These are phyloP conservation scores for Porites divaricata DNA, from an alignment of 92 coral and sea anemone genomes.

Conservation along the genomic window DNA sequence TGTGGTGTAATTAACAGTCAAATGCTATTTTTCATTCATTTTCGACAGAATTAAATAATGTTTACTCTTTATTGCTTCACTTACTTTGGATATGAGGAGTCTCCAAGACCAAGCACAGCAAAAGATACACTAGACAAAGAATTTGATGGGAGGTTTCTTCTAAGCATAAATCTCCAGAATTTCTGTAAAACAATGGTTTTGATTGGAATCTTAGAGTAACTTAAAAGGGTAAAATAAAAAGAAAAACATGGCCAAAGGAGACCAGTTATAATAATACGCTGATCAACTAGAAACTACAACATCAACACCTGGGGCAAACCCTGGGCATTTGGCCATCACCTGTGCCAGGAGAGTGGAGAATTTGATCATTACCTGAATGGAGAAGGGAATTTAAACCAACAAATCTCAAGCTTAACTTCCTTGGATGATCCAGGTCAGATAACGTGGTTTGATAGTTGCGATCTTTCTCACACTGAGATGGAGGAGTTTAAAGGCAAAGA, in stretches of 20 bases:
- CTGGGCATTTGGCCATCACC: no score
- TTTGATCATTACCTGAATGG: no score
- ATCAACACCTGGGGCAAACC: no score
- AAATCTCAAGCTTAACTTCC: no score
- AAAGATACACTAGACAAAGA: conserved; percentile 76
- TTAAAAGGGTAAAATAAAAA: neutral
- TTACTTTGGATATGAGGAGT: conserved; percentile 98
- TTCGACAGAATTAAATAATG: neutral
- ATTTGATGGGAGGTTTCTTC: conserved; percentile 81
- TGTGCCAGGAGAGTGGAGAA: no score
- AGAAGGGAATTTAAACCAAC: no score
- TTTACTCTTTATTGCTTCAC: neutral
- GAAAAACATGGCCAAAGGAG: neutral
- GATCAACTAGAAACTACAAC: neutral
- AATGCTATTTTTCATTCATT: no score
- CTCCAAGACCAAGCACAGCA: conserved; percentile 96
- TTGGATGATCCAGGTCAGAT: no score
- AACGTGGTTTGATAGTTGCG: no score
- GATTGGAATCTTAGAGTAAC: neutral
- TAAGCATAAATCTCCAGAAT: conserved; percentile 93
- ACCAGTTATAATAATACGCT: neutral
- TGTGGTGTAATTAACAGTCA: no score
- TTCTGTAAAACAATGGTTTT: conserved; percentile 48
- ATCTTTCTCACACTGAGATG: no score
- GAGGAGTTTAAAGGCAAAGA: no score